Percentiles rank a stretch among this genome's conserved stretches.
Evolutionary conservation across 1,140 invertebrate genomes (phyloP).

Genomic region (Palaemon carinicauda): DNA sequence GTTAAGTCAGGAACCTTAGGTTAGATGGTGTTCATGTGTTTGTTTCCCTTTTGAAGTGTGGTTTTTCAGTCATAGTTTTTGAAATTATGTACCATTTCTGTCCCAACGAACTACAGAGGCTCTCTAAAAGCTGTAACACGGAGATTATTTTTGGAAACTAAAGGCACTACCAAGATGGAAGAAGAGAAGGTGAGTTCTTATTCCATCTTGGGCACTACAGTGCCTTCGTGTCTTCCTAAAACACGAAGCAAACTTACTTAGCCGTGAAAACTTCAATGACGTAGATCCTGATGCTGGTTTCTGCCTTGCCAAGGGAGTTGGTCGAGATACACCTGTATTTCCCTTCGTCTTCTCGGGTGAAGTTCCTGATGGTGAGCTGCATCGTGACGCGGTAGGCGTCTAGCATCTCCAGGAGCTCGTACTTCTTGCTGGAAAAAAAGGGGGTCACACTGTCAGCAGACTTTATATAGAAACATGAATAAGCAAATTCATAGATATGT

Average conservation of each 20-base stretch:
- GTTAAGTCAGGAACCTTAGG: too few species aligned
- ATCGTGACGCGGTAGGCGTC: constrained; percentile 84
- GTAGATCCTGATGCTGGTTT: constrained; percentile 84
- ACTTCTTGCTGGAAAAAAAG: constrained; percentile 74
- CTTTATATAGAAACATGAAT: background rate
- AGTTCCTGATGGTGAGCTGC: constrained; percentile 81
- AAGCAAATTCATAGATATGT: background rate
- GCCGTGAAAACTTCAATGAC: constrained; percentile 45
- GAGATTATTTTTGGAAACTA: too few species aligned
- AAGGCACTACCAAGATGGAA: too few species aligned
- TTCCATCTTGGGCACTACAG: too few species aligned
- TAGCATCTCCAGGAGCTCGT: constrained; percentile 80
- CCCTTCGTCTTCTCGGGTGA: constrained; percentile 81
- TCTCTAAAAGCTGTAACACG: too few species aligned
- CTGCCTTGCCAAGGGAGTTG: constrained; percentile 85
- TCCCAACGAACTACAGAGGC: too few species aligned
- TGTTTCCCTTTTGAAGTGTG: too few species aligned
- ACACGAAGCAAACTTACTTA: background rate
- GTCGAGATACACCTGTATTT: constrained; percentile 91
- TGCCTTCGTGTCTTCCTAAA: background rate
- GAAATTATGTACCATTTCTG: too few species aligned
- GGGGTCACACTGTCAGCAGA: background rate
- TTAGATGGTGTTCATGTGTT: too few species aligned
- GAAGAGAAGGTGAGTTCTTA: too few species aligned
- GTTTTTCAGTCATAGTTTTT: too few species aligned